phyloP scores from a whole-genome alignment of 2,113 vertebrate genomes.

The Lota lota region DNA sequence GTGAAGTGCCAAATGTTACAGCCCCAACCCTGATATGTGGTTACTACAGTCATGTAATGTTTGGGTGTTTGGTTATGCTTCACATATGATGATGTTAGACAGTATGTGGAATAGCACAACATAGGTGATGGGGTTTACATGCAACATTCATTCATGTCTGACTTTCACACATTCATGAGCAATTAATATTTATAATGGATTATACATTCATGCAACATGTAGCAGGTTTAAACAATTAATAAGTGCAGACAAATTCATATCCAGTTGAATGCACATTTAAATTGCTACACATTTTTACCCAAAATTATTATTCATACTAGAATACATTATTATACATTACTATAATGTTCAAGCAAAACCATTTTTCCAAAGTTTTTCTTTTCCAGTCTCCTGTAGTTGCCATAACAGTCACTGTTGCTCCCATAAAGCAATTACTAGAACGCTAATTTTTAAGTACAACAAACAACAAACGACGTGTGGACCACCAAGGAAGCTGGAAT shows the following conservation, averaged over 20 bases:
- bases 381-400: background rate
- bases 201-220: background rate
- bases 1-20: no score
- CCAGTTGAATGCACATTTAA: conserved; percentile 11
- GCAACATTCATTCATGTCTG: background rate
- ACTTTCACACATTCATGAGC: background rate
- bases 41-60: no score
- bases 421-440: no score
- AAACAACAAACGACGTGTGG: no score
- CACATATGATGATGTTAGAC: no score
- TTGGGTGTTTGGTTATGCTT: no score
- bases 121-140: background rate
- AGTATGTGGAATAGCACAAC: background rate
- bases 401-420: background rate
- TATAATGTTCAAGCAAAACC: background rate
- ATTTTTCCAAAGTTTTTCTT: background rate
- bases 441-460: no score
- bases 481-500: no score
- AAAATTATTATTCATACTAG: background rate
- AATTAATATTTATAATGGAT: conserved; percentile 2
- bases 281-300: background rate
- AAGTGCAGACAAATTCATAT: background rate
- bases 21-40: no score
- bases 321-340: background rate
- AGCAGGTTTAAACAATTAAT: background rate